Percentiles rank a stretch among this genome's conserved stretches.
phyloP scores from a whole-genome alignment of 2,888 invertebrate genomes.

The Alloscopus bannaensis region DNA sequence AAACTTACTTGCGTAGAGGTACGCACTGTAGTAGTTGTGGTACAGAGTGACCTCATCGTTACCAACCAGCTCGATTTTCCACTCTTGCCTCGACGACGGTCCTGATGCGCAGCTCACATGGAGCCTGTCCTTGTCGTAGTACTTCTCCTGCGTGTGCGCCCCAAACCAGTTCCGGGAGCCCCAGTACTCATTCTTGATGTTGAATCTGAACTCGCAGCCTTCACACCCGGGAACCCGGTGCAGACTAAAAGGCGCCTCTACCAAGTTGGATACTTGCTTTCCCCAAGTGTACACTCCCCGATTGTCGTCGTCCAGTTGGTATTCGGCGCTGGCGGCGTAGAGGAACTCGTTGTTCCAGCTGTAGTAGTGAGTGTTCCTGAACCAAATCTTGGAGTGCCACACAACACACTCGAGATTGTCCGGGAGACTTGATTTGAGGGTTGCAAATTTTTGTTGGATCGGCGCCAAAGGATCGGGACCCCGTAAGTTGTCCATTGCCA shows the following conservation, averaged over 20 bases:
- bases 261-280: constrained; percentile 4
- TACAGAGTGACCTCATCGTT: not conserved
- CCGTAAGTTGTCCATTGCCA: not conserved
- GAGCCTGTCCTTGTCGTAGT: not conserved
- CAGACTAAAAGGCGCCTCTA: not conserved
- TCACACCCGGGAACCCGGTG: not conserved
- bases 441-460: not conserved
- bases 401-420: not conserved
- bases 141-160: not conserved
- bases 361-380: constrained; percentile 3
- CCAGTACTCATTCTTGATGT: not conserved
- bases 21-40: not conserved
- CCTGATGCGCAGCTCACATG: not conserved
- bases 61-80: not conserved
- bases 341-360: not conserved
- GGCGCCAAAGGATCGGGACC: not conserved
- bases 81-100: not conserved
- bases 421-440: not conserved
- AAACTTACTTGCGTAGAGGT: not conserved
- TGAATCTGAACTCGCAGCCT: not conserved
- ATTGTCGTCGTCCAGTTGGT: not conserved
- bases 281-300: not conserved
- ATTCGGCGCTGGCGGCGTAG: not conserved
- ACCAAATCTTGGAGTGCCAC: constrained; percentile 1
- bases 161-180: not conserved